A percentile compares a stretch with the other conserved stretches of the same genome.
These are phyloP conservation scores for Gonocerus acuteangulatus DNA, from an alignment of 2,888 invertebrate genomes.

Conservation along the genomic window DNA sequence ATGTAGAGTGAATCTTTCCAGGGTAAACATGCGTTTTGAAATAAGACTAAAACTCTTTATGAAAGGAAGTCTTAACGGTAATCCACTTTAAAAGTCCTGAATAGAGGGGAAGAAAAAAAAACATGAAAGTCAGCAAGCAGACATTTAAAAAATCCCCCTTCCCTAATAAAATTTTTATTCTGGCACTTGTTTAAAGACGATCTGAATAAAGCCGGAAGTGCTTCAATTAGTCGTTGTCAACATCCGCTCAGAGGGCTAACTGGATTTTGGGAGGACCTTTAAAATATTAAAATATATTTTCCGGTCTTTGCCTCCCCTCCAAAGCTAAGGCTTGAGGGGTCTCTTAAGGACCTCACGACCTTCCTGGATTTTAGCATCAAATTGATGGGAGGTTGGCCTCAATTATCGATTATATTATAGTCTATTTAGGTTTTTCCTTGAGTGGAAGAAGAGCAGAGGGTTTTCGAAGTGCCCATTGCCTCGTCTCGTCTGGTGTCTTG, in stretches of 20 bases:
- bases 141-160: not conserved
- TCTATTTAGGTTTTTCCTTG: too few relatives aligned
- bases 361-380: too few relatives aligned
- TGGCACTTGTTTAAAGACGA: conserved; percentile 15
- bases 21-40: too few relatives aligned
- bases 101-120: not conserved
- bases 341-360: too few relatives aligned
- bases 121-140: not conserved
- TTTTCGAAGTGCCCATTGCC: too few relatives aligned
- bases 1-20: too few relatives aligned
- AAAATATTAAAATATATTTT: conserved; percentile 34
- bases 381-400: too few relatives aligned
- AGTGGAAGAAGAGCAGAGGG: too few relatives aligned
- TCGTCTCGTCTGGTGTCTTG: too few relatives aligned
- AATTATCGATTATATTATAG: too few relatives aligned
- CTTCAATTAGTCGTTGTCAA: conserved; percentile 13
- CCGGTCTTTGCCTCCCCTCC: conserved; percentile 1
- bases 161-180: not conserved
- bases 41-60: too few relatives aligned
- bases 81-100: not conserved
- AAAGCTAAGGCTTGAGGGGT: not conserved
- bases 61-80: too few relatives aligned
- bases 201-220: conserved; percentile 15
- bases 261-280: conserved; percentile 28
- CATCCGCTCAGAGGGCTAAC: conserved; percentile 27